A percentile compares a stretch with the other conserved stretches of the same genome.
These are phyloP conservation scores for Nesometra sesokonis DNA, from an alignment of 35 echinoderm and acorn worm species.

Conservation along the genomic window DNA sequence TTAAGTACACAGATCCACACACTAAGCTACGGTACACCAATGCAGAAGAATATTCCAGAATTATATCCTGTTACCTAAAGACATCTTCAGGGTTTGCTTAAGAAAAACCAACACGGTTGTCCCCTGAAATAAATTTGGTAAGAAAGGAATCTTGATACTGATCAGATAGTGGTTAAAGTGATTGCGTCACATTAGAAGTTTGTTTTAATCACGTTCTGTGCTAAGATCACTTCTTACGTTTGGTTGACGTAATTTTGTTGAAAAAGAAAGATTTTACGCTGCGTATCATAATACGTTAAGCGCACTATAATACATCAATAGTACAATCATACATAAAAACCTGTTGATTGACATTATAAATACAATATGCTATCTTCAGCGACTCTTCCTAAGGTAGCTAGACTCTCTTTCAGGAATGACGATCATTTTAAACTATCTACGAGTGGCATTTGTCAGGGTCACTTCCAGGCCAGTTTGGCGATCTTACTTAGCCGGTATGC, in stretches of 20 bases:
- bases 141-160: too few relatives aligned
- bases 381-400: neutral
- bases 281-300: too few relatives aligned
- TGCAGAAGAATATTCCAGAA: conserved; percentile 69
- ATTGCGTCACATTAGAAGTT: too few relatives aligned
- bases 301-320: too few relatives aligned
- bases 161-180: too few relatives aligned
- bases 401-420: neutral
- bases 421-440: neutral
- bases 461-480: conserved; percentile 33
- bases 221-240: too few relatives aligned
- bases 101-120: conserved; percentile 78
- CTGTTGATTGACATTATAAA: neutral
- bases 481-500: conserved; percentile 11
- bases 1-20: conserved; percentile 90
- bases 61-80: conserved; percentile 66
- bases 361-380: neutral
- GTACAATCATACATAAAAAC: too few relatives aligned
- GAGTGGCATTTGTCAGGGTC: neutral
- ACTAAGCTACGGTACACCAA: conserved; percentile 82
- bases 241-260: too few relatives aligned
- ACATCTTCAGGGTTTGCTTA: conserved; percentile 74
- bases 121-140: conserved; percentile 23
- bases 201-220: too few relatives aligned
- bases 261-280: too few relatives aligned